Percentiles rank a stretch among this genome's conserved stretches.
These are phyloP conservation scores for Dipodomys merriami DNA, from an alignment of 2,113 vertebrate genomes.

Conservation along the genomic window DNA sequence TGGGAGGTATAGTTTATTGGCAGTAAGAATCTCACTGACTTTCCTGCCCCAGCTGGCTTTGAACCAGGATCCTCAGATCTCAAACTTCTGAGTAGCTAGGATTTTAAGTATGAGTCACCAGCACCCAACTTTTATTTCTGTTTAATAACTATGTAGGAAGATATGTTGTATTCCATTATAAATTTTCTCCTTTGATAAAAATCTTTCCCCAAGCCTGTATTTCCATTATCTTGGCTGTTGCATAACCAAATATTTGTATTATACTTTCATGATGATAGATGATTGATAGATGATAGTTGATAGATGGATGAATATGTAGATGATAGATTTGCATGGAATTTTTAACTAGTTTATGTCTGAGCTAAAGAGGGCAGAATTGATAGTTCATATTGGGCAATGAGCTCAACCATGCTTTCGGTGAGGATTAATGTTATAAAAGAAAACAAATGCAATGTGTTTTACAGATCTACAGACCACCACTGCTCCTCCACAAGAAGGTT, in stretches of 20 bases:
- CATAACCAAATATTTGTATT: background rate
- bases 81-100: no score
- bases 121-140: background rate
- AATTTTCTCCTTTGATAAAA: background rate
- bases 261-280: background rate
- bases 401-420: background rate
- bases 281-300: background rate
- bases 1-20: no score
- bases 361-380: background rate
- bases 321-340: background rate
- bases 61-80: no score
- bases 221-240: constrained; percentile 27
- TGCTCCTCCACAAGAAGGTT: background rate
- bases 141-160: background rate
- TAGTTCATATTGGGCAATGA: background rate
- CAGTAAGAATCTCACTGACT: no score
- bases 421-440: background rate
- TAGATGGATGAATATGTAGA: background rate
- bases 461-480: background rate
- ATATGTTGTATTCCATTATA: background rate
- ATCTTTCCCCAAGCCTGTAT: background rate
- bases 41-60: no score
- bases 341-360: background rate
- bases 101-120: no score
- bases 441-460: background rate